phyloP scores from a whole-genome alignment of 1,140 invertebrate genomes.

The Campodea augens region DNA sequence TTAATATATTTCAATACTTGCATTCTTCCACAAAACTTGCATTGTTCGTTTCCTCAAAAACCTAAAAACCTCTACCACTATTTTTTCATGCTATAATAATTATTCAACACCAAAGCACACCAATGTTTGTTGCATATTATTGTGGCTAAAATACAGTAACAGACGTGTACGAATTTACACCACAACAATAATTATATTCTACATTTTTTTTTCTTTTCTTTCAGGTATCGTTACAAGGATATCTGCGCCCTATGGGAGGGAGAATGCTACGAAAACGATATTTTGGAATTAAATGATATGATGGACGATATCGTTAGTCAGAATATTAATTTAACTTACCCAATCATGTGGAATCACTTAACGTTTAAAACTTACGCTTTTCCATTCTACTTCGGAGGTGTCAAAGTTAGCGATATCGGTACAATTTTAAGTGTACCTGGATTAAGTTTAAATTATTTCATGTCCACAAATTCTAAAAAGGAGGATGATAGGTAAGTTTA shows the following conservation, averaged over 20 bases:
- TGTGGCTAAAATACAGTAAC: no score
- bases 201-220: no score
- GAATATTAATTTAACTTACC: slow-evolving; percentile 58
- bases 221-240: slow-evolving; percentile 55
- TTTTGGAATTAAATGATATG: slow-evolving; percentile 59
- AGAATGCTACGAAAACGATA: slow-evolving; percentile 66
- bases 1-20: no score
- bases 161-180: no score
- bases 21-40: no score
- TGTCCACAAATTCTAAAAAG: slow-evolving; percentile 52
- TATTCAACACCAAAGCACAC: no score
- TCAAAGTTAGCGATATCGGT: slow-evolving; percentile 45
- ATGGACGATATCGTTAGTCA: slow-evolving; percentile 56
- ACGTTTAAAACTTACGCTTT: slow-evolving; percentile 68
- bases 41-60: no score
- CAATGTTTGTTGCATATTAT: no score
- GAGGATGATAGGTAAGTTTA: slow-evolving; percentile 52
- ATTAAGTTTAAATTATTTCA: slow-evolving; percentile 68
- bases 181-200: no score
- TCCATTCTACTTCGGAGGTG: slow-evolving; percentile 69
- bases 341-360: slow-evolving; percentile 66
- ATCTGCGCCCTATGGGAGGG: slow-evolving; percentile 66
- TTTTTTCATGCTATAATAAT: no score
- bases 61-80: no score
- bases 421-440: slow-evolving; percentile 54